Percentiles rank a stretch among this genome's conserved stretches.
Evolutionary conservation across 2,797 vertebrate genomes (phyloP).

Genomic region (Thamnophis elegans): DNA sequence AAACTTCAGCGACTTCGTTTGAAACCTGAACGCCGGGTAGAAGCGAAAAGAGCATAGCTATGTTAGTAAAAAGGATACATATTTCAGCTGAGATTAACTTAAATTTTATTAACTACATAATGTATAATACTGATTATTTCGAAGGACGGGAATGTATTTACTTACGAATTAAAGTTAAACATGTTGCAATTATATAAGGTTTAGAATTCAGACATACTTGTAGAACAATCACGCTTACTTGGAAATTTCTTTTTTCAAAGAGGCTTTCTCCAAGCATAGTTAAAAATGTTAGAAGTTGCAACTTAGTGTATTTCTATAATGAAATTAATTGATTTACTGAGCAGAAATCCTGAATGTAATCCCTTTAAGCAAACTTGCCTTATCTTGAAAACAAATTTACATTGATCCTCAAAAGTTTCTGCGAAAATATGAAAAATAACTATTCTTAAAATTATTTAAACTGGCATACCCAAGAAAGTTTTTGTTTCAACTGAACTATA

Average conservation of each 20-base stretch:
- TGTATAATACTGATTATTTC: background rate
- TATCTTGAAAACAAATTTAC: background rate
- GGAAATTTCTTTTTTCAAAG: background rate
- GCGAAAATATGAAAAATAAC: background rate
- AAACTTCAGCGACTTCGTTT: background rate
- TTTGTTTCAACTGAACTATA: background rate
- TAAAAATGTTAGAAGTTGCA: background rate
- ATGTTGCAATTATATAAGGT: background rate
- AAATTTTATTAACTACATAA: background rate
- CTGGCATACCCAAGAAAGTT: background rate
- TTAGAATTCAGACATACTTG: background rate
- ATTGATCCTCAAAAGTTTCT: background rate
- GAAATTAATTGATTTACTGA: background rate
- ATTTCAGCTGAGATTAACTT: background rate
- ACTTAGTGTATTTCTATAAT: background rate
- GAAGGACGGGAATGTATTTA: background rate
- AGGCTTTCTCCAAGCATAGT: background rate
- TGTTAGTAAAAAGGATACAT: background rate
- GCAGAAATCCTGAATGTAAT: background rate
- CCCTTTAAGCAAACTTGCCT: background rate
- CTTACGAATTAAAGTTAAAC: background rate
- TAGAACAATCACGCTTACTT: background rate
- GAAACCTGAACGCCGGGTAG: background rate
- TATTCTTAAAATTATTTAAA: background rate
- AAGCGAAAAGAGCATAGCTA: background rate